Conservation (phyloP, 2,888 invertebrate species). For the Rhogogaster chlorosoma region DNA sequence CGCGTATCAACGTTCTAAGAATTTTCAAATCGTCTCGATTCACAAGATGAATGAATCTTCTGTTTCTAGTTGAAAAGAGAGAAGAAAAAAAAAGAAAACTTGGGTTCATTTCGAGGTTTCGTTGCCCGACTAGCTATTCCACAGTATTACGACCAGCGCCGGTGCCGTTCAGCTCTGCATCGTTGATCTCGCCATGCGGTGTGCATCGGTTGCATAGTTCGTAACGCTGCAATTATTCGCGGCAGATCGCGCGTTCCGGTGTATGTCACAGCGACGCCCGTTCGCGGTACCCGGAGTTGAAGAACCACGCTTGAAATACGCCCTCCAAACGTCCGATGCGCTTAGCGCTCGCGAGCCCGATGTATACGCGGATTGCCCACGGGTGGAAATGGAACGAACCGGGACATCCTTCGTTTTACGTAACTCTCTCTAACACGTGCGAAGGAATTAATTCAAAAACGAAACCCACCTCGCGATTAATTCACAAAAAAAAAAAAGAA, state of each 20-base stretch:
- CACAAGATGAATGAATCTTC: not conserved
- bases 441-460: not conserved
- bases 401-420: slow-evolving; percentile 36
- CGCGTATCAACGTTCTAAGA: not conserved
- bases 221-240: slow-evolving; percentile 65
- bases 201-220: slow-evolving; percentile 60
- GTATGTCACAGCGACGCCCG: slow-evolving; percentile 70
- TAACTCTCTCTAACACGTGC: not conserved
- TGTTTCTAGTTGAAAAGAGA: too few relatives aligned
- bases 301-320: slow-evolving; percentile 68
- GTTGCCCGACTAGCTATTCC: not conserved
- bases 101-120: not conserved
- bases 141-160: not conserved
- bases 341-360: slow-evolving; percentile 69
- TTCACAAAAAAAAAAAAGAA: not conserved
- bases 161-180: slow-evolving; percentile 30
- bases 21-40: not conserved
- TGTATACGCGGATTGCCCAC: slow-evolving; percentile 44
- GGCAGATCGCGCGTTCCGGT: slow-evolving; percentile 52
- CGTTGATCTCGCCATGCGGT: not conserved
- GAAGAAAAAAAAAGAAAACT: too few relatives aligned
- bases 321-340: slow-evolving; percentile 73
- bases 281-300: not conserved
- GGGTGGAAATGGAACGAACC: slow-evolving; percentile 36
- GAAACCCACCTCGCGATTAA: not conserved